Conservation (phyloP, 64 coral and sea anemone genomes). For the Montipora cactus region DNA sequence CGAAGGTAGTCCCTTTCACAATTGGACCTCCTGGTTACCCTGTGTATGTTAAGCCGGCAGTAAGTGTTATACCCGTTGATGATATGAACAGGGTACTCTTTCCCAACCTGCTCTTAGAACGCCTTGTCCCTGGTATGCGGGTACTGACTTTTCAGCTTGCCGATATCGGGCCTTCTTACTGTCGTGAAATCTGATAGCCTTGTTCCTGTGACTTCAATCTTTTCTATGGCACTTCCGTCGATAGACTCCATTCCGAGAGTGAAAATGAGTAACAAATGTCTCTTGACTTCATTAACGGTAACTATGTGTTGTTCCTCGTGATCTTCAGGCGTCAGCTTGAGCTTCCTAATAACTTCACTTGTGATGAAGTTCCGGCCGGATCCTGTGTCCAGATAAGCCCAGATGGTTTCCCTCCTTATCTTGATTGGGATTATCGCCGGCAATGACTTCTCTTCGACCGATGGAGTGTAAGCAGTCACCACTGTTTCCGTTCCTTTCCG, state of each 20-base stretch:
- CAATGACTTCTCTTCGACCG: conserved; percentile 26
- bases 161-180: no score
- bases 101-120: conserved; percentile 7
- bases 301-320: conserved; percentile 20
- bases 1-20: conserved; percentile 61
- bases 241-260: conserved; percentile 41
- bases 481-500: no score
- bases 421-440: conserved; percentile 70
- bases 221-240: conserved; percentile 31
- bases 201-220: conserved; percentile 67
- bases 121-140: no score
- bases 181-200: conserved; percentile 43
- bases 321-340: neutral
- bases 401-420: conserved; percentile 50
- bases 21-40: conserved; percentile 58
- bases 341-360: neutral
- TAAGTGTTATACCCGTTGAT: conserved; percentile 60
- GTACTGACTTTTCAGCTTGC: no score
- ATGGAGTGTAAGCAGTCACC: conserved; percentile 4
- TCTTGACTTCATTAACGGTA: conserved; percentile 39
- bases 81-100: conserved; percentile 65
- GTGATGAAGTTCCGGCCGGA: neutral
- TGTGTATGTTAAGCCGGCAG: conserved; percentile 53
- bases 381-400: conserved; percentile 79
- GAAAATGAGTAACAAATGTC: conserved; percentile 47